Evolutionary conservation across 1,140 invertebrate genomes (phyloP), one percentile per base, ranked within the genome.

Genomic region (Ganaspis sp.): DNA sequence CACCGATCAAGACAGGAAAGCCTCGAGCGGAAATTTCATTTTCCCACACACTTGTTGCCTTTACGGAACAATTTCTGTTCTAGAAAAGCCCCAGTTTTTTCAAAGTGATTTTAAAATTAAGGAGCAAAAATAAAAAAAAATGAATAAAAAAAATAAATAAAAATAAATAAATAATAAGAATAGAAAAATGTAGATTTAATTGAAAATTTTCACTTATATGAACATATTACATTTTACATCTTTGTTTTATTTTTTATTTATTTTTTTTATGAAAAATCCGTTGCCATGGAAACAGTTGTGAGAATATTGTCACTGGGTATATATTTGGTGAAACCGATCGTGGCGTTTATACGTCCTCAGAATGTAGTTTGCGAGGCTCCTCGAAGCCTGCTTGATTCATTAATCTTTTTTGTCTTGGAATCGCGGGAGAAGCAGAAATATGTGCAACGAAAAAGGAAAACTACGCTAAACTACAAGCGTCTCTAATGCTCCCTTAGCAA

Each of bases 291-390:
- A 45, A 45, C n/a, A 17, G 12, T 49, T 8, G 17, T 17, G 45
- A 49, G 17, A 49, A 49, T 17, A 26, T 64, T 34, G 26, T 29
- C 58, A 64, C 58, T 15, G 23, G 58, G 26, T 64, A 34, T 64
- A 64, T 64, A 64, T 64, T 64, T 64, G 58, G 23, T 1, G 58
- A 64, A 64, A 64, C 58, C 58, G 58, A 64, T 64, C 58, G 58
- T 64, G 26, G 23, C 26, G 23, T 29, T 29, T 34, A 34, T 49
- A 49, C 45, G 58, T 64, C 58, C 58, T 64, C 26, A 64, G 58
- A 64, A 64, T 64, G 58, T 64, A 64, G 58, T 64, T 64, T 64
- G 23, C 23, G 11, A 29, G 26, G 58, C n/a, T 23, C 58, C 58
- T 64, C 23, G 58, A 29, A 64, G 58, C 26, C 58, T 11, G 58